phyloP scores from a whole-genome alignment of 2,113 vertebrate genomes.

The Amia ocellicauda region DNA sequence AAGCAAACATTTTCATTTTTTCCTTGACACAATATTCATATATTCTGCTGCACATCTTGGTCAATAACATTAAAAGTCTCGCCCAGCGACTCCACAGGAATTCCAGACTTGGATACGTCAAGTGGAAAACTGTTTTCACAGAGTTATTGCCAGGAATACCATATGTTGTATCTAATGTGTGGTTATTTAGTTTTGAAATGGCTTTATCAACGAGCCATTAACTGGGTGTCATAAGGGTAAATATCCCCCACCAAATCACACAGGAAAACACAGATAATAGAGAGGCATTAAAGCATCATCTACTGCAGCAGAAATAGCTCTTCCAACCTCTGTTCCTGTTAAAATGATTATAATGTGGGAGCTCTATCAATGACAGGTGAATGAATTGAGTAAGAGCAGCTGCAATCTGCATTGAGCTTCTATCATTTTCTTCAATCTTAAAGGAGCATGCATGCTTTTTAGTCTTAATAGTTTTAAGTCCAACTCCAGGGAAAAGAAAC shows the following conservation, averaged over 20 bases:
- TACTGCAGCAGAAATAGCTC: slow-evolving; percentile 52
- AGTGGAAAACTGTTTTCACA: slow-evolving; percentile 46
- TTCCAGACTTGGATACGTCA: slow-evolving; percentile 29
- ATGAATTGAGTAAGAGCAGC: slow-evolving; percentile 8
- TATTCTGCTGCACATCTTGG: slow-evolving; percentile 6
- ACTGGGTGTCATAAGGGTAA: slow-evolving; percentile 48
- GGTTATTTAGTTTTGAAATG: slow-evolving; percentile 43
- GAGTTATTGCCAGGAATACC: slow-evolving; percentile 34
- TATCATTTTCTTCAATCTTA: neutral
- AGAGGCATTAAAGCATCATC: slow-evolving; percentile 61
- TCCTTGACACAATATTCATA: too few species aligned
- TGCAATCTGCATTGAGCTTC: neutral
- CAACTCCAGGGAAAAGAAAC: too few species aligned
- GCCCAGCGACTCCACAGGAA: slow-evolving; percentile 25
- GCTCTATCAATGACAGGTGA: slow-evolving; percentile 45
- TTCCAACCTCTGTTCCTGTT: slow-evolving; percentile 62
- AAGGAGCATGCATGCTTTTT: too few species aligned
- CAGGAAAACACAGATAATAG: slow-evolving; percentile 30
- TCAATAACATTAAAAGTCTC: slow-evolving; percentile 28
- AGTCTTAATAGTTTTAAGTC: too few species aligned
- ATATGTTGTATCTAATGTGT: slow-evolving; percentile 55
- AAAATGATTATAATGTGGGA: slow-evolving; percentile 45
- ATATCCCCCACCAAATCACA: slow-evolving; percentile 32
- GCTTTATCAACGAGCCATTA: slow-evolving; percentile 53
- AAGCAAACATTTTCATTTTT: too few species aligned